Conservation (phyloP, 2,888 invertebrate species). For the Hypomecis atomaria region DNA sequence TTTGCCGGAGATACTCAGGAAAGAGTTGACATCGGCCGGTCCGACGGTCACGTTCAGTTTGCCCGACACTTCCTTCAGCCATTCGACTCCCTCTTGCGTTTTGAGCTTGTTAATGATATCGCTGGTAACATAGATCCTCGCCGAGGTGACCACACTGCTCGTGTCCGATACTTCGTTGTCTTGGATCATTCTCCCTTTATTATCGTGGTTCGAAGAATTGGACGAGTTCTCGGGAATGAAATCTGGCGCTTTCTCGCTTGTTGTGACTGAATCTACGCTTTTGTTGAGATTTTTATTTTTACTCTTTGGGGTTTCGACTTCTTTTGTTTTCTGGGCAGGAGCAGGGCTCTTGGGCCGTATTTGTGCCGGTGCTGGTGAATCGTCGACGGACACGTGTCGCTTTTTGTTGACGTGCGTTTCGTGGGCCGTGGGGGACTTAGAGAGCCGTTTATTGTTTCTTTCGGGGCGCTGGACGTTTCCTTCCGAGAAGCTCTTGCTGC, state of each 20-base stretch:
- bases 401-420: slow-evolving; percentile 67
- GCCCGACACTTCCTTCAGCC: slow-evolving; percentile 66
- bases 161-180: slow-evolving; percentile 79
- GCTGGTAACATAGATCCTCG: slow-evolving; percentile 79
- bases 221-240: slow-evolving; percentile 62
- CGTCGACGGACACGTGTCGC: slow-evolving; percentile 53
- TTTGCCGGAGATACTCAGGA: slow-evolving; percentile 79
- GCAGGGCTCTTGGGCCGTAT: not conserved
- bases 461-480: slow-evolving; percentile 40
- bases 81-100: slow-evolving; percentile 73
- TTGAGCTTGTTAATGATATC: slow-evolving; percentile 77
- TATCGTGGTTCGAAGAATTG: slow-evolving; percentile 71
- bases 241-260: slow-evolving; percentile 56
- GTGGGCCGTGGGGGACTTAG: slow-evolving; percentile 68
- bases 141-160: slow-evolving; percentile 69
- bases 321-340: slow-evolving; percentile 1
- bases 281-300: slow-evolving; percentile 16
- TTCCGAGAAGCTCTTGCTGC: slow-evolving; percentile 43
- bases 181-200: slow-evolving; percentile 73
- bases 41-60: slow-evolving; percentile 69
- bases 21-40: slow-evolving; percentile 63
- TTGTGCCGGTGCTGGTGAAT: slow-evolving; percentile 20
- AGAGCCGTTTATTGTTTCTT: slow-evolving; percentile 63
- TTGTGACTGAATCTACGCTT: slow-evolving; percentile 11
- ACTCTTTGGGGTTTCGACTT: slow-evolving; percentile 20